phyloP scores from a whole-genome alignment of 2,888 invertebrate species.

The Pollenia angustigena region DNA sequence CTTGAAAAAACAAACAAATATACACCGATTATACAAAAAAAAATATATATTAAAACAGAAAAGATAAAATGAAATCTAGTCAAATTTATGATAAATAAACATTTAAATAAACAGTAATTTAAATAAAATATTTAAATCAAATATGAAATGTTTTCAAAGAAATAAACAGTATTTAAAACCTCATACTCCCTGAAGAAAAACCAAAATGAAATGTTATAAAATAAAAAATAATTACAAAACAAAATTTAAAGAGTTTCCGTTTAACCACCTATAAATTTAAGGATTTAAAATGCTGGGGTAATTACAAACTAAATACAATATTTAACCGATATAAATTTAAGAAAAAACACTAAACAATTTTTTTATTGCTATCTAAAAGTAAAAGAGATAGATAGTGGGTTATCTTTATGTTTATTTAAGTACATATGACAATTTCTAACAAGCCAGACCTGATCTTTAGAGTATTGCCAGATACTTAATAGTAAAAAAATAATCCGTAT shows the following conservation, averaged over 20 bases:
- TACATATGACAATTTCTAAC: too few relatives aligned
- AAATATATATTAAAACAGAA: constrained; percentile 45
- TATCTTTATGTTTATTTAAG: too few relatives aligned
- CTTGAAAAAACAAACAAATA: constrained; percentile 61
- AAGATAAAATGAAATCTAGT: constrained; percentile 60
- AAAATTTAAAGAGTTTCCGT: constrained; percentile 74
- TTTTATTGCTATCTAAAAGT: too few relatives aligned
- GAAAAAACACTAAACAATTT: too few relatives aligned
- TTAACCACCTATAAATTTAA: constrained; percentile 71
- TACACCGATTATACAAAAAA: constrained; percentile 68
- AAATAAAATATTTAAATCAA: constrained; percentile 39
- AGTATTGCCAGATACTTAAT: too few relatives aligned
- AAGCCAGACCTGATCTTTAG: too few relatives aligned
- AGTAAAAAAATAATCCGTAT: too few relatives aligned
- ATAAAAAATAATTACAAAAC: constrained; percentile 33
- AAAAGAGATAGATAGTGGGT: too few relatives aligned
- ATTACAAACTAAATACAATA: not conserved
- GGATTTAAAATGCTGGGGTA: constrained; percentile 33
- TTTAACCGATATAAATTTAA: not conserved
- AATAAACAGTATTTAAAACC: constrained; percentile 68
- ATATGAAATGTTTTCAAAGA: constrained; percentile 41
- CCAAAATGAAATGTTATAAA: constrained; percentile 13
- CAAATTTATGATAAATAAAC: constrained; percentile 65
- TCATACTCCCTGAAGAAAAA: constrained; percentile 4
- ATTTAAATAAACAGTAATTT: constrained; percentile 14